Evolutionary conservation across 2,797 vertebrate genomes (phyloP).

Genomic region (Nannoperca obscura): DNA sequence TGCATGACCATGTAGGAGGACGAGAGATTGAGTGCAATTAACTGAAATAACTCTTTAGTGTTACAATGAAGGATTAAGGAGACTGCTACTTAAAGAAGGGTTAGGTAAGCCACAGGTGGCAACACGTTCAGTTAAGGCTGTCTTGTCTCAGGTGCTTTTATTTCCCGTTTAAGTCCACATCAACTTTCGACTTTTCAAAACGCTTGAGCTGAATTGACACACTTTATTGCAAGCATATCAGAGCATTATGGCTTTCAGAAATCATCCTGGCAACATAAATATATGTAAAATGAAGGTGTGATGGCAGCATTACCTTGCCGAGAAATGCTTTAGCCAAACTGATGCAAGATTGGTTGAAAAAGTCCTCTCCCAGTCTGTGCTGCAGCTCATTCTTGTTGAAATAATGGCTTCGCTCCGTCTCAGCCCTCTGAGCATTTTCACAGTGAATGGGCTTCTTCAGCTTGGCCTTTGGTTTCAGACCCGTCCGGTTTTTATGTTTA

Average conservation of each 20-base stretch:
- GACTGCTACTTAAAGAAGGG: too few relatives aligned
- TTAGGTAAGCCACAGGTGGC: neutral
- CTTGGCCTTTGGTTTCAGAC: neutral
- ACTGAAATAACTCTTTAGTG: neutral
- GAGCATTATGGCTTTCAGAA: neutral
- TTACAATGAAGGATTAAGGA: neutral
- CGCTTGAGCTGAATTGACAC: neutral
- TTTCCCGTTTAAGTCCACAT: too few relatives aligned
- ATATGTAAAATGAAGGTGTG: neutral
- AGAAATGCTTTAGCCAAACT: slow-evolving; percentile 90
- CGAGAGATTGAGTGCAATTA: neutral
- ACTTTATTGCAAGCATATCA: neutral
- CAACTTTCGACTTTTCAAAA: too few relatives aligned
- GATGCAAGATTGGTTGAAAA: slow-evolving; percentile 90
- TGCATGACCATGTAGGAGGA: neutral
- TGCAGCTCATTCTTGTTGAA: slow-evolving; percentile 73
- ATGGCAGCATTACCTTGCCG: slow-evolving; percentile 87
- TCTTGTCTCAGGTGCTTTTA: neutral
- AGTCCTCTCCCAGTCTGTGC: slow-evolving; percentile 81
- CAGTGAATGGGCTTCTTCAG: neutral
- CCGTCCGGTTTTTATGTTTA: neutral
- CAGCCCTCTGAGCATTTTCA: slow-evolving; percentile 16
- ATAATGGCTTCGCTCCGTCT: slow-evolving; percentile 80
- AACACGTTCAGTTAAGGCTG: neutral
- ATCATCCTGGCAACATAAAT: neutral